phyloP scores from a whole-genome alignment of 2,113 vertebrate species.

The Reinhardtius hippoglossoides region DNA sequence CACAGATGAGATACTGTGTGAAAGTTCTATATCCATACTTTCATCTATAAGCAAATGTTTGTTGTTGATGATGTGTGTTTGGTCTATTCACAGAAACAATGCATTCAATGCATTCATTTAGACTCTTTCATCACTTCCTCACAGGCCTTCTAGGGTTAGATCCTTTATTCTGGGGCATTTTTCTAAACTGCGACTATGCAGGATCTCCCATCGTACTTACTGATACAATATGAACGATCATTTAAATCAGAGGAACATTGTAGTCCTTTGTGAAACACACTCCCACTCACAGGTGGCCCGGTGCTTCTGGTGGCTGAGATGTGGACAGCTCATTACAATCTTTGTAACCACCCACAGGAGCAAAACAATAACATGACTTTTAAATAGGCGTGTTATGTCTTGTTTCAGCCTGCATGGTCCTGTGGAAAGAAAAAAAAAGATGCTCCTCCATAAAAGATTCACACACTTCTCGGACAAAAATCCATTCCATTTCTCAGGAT shows the following conservation, averaged over 20 bases:
- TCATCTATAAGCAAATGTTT: no score
- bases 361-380: conserved; percentile 65
- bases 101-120: no score
- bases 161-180: neutral
- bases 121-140: no score
- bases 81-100: no score
- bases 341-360: conserved; percentile 63
- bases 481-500: no score
- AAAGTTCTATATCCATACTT: no score
- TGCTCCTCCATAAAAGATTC: conserved; percentile 27
- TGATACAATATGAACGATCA: conserved; percentile 16
- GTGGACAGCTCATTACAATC: conserved; percentile 71
- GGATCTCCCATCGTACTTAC: neutral
- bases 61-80: no score
- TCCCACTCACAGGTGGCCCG: conserved; percentile 69
- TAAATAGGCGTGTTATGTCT: conserved; percentile 70
- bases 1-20: no score
- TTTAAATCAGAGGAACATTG: conserved; percentile 58
- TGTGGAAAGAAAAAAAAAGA: conserved; percentile 22
- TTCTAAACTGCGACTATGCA: neutral
- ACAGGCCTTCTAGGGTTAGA: neutral
- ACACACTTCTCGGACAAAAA: neutral
- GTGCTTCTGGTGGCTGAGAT: conserved; percentile 49
- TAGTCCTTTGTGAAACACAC: conserved; percentile 35
- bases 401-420: conserved; percentile 37